Percentiles rank a stretch among this genome's conserved stretches.
These are phyloP conservation scores for Tricholauxania praeusta DNA, from an alignment of 2,888 invertebrate species.

Conservation along the genomic window DNA sequence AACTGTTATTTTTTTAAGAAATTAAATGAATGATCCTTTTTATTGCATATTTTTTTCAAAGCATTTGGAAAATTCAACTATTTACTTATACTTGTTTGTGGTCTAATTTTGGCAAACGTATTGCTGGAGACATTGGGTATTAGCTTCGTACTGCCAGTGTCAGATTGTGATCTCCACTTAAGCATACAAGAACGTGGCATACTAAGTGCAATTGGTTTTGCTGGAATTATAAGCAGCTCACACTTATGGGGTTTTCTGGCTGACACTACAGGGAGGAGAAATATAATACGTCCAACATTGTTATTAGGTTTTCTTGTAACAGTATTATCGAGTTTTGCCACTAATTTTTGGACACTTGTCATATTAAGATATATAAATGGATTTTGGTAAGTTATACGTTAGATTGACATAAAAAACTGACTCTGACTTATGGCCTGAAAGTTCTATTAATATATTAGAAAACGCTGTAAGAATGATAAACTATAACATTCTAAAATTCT, in stretches of 20 bases:
- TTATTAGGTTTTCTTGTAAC: slow-evolving; percentile 68
- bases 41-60: slow-evolving; percentile 45
- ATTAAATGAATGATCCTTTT: not conserved
- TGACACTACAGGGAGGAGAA: slow-evolving; percentile 70
- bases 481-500: too few species aligned
- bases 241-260: slow-evolving; percentile 73
- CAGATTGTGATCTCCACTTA: slow-evolving; percentile 67
- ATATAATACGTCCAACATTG: slow-evolving; percentile 68
- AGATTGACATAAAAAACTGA: too few species aligned
- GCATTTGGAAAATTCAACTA: slow-evolving; percentile 71
- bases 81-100: slow-evolving; percentile 68
- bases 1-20: not conserved
- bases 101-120: slow-evolving; percentile 70
- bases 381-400: slow-evolving; percentile 66
- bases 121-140: slow-evolving; percentile 68
- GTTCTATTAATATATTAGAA: too few species aligned
- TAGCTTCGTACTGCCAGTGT: slow-evolving; percentile 71
- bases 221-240: slow-evolving; percentile 70
- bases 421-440: too few species aligned
- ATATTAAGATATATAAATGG: slow-evolving; percentile 70
- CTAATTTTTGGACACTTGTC: slow-evolving; percentile 69
- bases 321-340: slow-evolving; percentile 69
- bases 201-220: slow-evolving; percentile 65
- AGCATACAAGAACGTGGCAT: slow-evolving; percentile 65
- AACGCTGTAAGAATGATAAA: too few species aligned